Evolutionary conservation across 2,797 vertebrate species (phyloP), one percentile per base, ranked within the genome.

Genomic region (Bucorvus abyssinicus): DNA sequence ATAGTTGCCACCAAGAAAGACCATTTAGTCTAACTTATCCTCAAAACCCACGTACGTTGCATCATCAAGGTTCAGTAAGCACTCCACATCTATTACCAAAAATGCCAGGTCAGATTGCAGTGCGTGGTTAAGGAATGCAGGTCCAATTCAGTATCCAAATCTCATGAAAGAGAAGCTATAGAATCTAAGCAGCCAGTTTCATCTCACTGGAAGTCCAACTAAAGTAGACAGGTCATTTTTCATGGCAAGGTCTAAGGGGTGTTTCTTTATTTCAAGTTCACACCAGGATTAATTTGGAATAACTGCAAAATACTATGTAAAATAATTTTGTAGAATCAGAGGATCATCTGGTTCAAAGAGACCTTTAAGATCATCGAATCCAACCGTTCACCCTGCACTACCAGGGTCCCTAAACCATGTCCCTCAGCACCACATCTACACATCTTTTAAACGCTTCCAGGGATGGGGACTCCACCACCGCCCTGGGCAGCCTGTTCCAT

Each of bases 31-130:
- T 50, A 57, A 16, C 23, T 82, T 32, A 32, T 36, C 45, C 22
- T 59, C 52, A 59, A 65, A 47, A 30, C 17, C 45, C 16, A 45
- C 15, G 16, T 17, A 20, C 45, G 32, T 36, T 64, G 5, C 5
- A 7, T 24, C 10, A 36, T 47, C 10, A 53, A 75, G n/a, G 5
- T n/a, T 82, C 61, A 50, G 6, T 32, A 78, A 79, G 6, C 24
- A 14, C 5, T 32, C 20, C 13, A 32, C n/a, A 52, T 29, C 34
- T 27, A 61, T 3, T 0, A 0, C 5, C 10, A 29, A 60, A 84
- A 78, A 50, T 29, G 2, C 3, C 14, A 84, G 4, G 6, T 44
- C 15, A 47, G 15, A 38, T 55, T 77, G 32, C 50, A 68, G 13
- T 8, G 16, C n/a, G 23, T 22, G 3, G 14, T 75, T 81, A 45